Conservation (phyloP, 2,888 invertebrate species). For the Tinea trinotella region DNA sequence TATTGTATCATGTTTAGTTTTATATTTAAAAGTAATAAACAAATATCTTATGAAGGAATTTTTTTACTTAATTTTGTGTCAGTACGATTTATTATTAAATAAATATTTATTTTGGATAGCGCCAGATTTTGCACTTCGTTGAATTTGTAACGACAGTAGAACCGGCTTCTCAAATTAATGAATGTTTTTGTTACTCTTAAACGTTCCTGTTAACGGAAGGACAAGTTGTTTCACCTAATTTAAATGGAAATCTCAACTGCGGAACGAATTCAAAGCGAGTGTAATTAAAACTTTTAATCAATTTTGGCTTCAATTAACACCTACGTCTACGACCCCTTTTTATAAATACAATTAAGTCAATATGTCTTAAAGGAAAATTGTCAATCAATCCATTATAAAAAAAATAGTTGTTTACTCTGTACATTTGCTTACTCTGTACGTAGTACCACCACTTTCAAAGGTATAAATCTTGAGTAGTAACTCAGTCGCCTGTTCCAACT, state of each 20-base stretch:
- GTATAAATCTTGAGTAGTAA: no score
- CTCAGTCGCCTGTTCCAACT: no score
- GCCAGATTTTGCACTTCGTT: conserved; percentile 65
- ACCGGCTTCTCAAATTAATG: conserved; percentile 38
- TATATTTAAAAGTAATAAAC: no score
- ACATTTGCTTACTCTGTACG: no score
- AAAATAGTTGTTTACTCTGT: no score
- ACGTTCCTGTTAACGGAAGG: conserved; percentile 22
- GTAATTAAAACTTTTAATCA: conserved; percentile 18
- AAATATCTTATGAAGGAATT: no score
- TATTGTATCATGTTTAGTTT: no score
- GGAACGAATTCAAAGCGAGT: conserved; percentile 37
- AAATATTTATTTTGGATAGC: conserved; percentile 51
- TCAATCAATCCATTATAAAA: background rate
- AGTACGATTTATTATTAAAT: conserved; percentile 42
- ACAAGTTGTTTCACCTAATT: conserved; percentile 55
- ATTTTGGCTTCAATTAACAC: conserved; percentile 16
- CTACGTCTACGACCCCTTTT: conserved; percentile 14
- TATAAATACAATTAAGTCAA: background rate
- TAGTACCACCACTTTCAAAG: no score
- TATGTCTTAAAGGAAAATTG: background rate
- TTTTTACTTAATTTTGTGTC: no score
- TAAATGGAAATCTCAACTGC: conserved; percentile 47
- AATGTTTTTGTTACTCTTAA: conserved; percentile 35
- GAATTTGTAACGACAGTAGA: conserved; percentile 47